Base-by-base conservation (phyloP, 2,113 vertebrate species). In the Poeciliopsis retropinna region DNA sequence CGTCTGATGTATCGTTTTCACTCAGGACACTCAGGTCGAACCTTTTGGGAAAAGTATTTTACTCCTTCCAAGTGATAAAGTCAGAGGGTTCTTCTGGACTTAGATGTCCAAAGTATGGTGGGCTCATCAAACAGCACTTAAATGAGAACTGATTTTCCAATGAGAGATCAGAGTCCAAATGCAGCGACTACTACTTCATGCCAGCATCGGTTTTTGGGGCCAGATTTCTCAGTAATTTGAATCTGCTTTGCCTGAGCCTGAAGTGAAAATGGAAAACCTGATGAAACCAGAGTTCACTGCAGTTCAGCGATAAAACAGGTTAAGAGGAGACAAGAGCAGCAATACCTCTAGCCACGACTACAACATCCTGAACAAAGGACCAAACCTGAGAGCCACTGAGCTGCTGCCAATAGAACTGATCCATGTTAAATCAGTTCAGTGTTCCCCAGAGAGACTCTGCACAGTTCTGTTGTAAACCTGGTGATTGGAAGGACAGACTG, bases 401-500 rank as follows among this genome's bases (percentile, higher is more conserved):
- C 79, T 85, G 61, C 30, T 29, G 85, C 85, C 86, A 88, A 77
- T 65, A 80, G 73, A 73, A 62, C 63, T 79, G 89, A 90, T 86
- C 88, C 78, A 29, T 78, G 75, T 76, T 83, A 76, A 92, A 88
- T 84, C 82, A 83, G 88, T 79, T 82, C 83, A 83, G 85, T 88
- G 81, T 86, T 86, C 89, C 85, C 84, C 66, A 74, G 70, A 71
- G 68, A 57, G 69, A 47, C 70, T 60, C 27, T 34, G 79, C 80
- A 85, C 72, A 72, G 80, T 88, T 86, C 87, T 79, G 85, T 82
- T 87, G 88, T 86, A 85, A 88, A 72, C 67, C 70, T 67, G 76
- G 83, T 91, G 90, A 93, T 87, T 75, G 74, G 67, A 84, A 87
- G 72, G 84, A 76, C 91, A 93, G 92, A 86, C 86, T 54, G 22